Evolutionary conservation across 2,797 vertebrate species (phyloP).

Genomic region (Acipenser ruthenus): DNA sequence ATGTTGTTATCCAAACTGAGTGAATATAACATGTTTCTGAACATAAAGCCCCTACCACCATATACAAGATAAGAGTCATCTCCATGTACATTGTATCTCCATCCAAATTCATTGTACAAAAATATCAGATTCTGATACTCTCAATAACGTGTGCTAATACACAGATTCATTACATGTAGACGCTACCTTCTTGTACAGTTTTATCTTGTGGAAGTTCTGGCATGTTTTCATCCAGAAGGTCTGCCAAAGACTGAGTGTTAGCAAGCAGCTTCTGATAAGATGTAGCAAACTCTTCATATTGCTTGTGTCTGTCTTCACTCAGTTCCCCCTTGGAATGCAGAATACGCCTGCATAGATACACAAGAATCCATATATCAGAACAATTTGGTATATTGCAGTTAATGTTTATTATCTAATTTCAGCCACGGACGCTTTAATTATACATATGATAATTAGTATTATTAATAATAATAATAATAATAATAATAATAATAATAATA

Average conservation of each 20-base stretch:
- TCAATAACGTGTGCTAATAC: no score
- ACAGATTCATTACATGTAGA: not conserved
- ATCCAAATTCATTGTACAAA: no score
- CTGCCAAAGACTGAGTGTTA: slow-evolving; percentile 92
- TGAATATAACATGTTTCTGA: not conserved
- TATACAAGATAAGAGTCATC: no score
- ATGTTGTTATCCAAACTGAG: not conserved
- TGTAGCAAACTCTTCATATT: slow-evolving; percentile 95
- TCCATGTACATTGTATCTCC: no score
- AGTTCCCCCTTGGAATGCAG: slow-evolving; percentile 96
- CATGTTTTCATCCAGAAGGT: slow-evolving; percentile 97
- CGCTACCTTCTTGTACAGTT: slow-evolving; percentile 83
- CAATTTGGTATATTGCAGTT: not conserved
- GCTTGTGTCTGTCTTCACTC: slow-evolving; percentile 95
- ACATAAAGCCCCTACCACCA: not conserved
- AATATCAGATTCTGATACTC: no score
- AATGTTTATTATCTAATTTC: not conserved
- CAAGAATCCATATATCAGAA: not conserved
- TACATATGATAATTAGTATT: not conserved
- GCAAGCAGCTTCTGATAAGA: slow-evolving; percentile 96
- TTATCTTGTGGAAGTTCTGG: slow-evolving; percentile 95
- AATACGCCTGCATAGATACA: slow-evolving; percentile 69
- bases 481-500: not conserved
- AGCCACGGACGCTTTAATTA: not conserved
- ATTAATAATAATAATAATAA: not conserved